Conservation (phyloP, 2,797 vertebrate genomes). For the Brachymystax lenok region DNA sequence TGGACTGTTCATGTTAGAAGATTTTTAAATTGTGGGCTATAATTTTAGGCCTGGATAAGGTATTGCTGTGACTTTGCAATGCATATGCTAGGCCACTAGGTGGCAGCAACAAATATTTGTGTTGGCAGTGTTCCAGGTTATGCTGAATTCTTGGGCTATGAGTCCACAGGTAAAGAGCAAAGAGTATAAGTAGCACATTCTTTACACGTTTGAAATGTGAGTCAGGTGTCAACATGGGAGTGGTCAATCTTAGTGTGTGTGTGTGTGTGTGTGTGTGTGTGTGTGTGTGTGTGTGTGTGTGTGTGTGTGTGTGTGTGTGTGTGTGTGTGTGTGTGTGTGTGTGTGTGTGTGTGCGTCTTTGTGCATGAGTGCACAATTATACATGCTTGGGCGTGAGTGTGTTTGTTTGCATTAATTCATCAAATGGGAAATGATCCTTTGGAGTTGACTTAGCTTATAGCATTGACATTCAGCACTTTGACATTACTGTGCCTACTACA, state of each 20-base stretch:
- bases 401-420: neutral
- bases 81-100: neutral
- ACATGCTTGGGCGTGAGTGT: constrained; percentile 11
- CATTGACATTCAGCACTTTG: neutral
- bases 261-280: constrained; percentile 24
- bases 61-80: neutral
- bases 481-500: neutral
- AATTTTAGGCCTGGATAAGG: neutral
- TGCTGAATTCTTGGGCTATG: constrained; percentile 1
- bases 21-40: neutral
- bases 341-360: neutral
- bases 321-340: neutral
- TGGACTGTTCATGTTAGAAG: no score
- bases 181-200: neutral
- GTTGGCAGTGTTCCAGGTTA: neutral
- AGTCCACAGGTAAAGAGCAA: neutral
- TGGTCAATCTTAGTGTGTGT: neutral
- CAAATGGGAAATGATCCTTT: neutral
- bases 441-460: neutral
- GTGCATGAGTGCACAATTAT: neutral
- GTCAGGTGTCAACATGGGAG: constrained; percentile 12
- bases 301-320: neutral
- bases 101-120: neutral
- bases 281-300: constrained; percentile 10
- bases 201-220: constrained; percentile 5